A percentile compares a stretch with the other conserved stretches of the same genome.
Evolutionary conservation across 1,140 invertebrate species (phyloP).

Genomic region (Tetramorium parvispinum): DNA sequence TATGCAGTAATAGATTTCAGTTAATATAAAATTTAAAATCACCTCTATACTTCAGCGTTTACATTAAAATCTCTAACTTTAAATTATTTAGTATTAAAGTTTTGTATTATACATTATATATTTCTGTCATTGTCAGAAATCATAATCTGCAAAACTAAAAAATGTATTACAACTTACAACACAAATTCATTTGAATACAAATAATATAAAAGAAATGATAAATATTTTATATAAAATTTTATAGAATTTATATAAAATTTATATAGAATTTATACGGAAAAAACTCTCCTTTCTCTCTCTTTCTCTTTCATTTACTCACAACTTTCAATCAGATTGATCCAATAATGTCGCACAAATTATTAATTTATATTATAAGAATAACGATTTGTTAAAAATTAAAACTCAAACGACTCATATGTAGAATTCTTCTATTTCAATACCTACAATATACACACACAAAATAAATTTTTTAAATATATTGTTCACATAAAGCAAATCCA

Average conservation of each 20-base stretch:
- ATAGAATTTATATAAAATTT: background rate
- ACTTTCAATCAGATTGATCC: background rate
- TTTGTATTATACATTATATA: background rate
- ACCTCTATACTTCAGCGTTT: background rate
- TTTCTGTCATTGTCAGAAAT: background rate
- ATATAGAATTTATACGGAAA: background rate
- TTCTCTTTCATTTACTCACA: background rate
- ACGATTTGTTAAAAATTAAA: conserved; percentile 1
- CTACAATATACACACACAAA: background rate
- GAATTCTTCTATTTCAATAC: background rate
- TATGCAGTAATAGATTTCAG: background rate
- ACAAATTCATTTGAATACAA: background rate
- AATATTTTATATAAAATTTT: background rate
- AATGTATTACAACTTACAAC: too few species aligned
- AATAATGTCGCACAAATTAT: background rate
- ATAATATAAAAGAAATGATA: background rate
- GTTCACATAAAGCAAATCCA: background rate
- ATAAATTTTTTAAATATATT: background rate
- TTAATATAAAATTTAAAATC: background rate
- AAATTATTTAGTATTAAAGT: background rate
- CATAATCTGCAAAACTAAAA: background rate
- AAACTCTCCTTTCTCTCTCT: too few species aligned
- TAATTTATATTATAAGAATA: background rate
- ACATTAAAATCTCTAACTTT: background rate
- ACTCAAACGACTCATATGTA: background rate